phyloP scores from a whole-genome alignment of 2,797 vertebrate genomes.

The Muscicapa comitata region DNA sequence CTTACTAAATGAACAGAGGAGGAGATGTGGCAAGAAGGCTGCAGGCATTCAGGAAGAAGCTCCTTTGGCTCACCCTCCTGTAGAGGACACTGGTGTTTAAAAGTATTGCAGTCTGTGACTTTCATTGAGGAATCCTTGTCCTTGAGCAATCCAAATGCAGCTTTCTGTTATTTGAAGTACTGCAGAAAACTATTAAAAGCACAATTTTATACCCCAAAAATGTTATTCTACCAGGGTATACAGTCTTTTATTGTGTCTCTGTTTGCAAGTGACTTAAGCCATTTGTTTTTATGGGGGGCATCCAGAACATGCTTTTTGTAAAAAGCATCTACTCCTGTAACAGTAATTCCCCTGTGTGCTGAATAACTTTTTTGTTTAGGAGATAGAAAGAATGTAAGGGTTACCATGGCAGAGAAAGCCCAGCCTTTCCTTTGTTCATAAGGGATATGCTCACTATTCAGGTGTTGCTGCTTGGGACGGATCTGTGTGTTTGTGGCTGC shows the following conservation, averaged over 20 bases:
- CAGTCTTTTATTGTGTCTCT: not conserved
- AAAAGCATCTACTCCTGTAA: not conserved
- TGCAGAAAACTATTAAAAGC: not conserved
- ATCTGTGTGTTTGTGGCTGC: fast-evolving
- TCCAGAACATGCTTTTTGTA: not conserved
- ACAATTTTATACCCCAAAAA: not conserved
- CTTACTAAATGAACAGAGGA: not conserved
- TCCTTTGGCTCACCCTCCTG: not conserved
- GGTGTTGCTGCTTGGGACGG: not conserved
- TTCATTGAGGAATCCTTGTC: not conserved
- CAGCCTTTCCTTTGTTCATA: not conserved
- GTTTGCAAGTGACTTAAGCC: not conserved
- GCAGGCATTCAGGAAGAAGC: not conserved
- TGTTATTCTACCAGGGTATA: not conserved
- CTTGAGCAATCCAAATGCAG: not conserved
- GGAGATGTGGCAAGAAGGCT: not conserved
- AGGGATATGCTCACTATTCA: fast-evolving
- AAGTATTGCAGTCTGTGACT: not conserved
- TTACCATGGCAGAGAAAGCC: not conserved
- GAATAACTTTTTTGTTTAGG: not conserved
- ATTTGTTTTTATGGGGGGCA: not conserved
- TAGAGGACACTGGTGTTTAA: not conserved
- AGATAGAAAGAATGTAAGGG: not conserved
- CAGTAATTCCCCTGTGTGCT: not conserved
- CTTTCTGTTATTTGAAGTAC: not conserved